These are phyloP conservation scores for Calliscelio sp. DNA, from an alignment of 2,888 invertebrate species.

Conservation along the genomic window DNA sequence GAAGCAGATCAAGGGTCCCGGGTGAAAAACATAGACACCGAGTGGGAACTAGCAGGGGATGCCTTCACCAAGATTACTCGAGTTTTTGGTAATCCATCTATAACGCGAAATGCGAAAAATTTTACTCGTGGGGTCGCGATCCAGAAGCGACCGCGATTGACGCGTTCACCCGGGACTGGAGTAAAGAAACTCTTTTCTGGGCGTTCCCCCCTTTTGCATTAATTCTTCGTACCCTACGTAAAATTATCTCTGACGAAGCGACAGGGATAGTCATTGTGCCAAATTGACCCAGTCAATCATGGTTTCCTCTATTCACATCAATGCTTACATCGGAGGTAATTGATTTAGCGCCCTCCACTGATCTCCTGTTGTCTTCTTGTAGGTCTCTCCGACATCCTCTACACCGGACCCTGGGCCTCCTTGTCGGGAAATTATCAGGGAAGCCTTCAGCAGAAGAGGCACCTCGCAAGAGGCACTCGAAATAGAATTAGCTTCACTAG, in stretches of 20 bases:
- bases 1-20: conserved; percentile 9
- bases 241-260: conserved; percentile 60
- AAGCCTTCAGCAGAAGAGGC: background rate
- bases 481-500: background rate
- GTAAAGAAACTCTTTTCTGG: conserved; percentile 40
- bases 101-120: conserved; percentile 54
- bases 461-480: background rate
- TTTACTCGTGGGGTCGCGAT: conserved; percentile 47
- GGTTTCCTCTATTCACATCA: too few relatives aligned
- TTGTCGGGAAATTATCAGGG: background rate
- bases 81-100: conserved; percentile 38
- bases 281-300: conserved; percentile 57
- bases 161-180: conserved; percentile 60
- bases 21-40: conserved; percentile 39
- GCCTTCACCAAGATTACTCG: conserved; percentile 39
- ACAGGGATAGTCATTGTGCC: conserved; percentile 46
- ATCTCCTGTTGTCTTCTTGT: too few relatives aligned
- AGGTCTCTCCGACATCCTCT: too few relatives aligned
- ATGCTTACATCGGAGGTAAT: too few relatives aligned
- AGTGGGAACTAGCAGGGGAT: conserved; percentile 54
- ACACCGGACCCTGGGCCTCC: background rate
- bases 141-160: conserved; percentile 37
- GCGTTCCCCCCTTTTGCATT: conserved; percentile 67
- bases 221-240: conserved; percentile 55
- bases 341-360: too few relatives aligned